These are phyloP conservation scores for Paradisaea rubra DNA, from an alignment of 2,113 vertebrate genomes.

Conservation along the genomic window DNA sequence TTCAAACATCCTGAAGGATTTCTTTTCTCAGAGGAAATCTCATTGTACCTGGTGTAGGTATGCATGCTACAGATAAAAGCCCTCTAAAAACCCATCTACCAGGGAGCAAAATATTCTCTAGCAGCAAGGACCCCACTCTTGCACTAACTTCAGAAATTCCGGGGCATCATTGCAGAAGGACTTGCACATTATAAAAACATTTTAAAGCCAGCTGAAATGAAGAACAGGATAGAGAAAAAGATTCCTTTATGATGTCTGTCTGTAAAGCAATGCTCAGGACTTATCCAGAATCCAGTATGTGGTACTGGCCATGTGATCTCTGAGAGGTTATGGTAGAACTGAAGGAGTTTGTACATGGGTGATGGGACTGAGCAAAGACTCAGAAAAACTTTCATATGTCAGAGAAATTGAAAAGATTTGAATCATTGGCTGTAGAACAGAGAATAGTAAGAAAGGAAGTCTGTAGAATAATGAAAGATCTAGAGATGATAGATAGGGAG, in stretches of 20 bases:
- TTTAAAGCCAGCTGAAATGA: background rate
- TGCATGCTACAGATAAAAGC: background rate
- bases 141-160: background rate
- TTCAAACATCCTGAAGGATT: background rate
- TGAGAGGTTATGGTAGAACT: background rate
- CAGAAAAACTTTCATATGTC: background rate
- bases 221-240: background rate
- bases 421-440: background rate
- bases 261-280: background rate
- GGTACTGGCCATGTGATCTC: fast-evolving
- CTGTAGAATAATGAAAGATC: background rate
- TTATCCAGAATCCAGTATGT: background rate
- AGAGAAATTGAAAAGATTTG: background rate
- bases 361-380: background rate
- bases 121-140: background rate
- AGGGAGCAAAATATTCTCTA: background rate
- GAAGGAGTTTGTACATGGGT: background rate
- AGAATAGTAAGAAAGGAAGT: background rate
- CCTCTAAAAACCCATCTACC: background rate
- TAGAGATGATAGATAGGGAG: background rate
- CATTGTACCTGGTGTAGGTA: background rate
- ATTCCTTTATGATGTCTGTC: background rate
- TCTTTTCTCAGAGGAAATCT: background rate
- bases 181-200: background rate
- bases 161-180: background rate